phyloP scores from a whole-genome alignment of 2,113 vertebrate genomes.

The Apistogramma diplotaenia region DNA sequence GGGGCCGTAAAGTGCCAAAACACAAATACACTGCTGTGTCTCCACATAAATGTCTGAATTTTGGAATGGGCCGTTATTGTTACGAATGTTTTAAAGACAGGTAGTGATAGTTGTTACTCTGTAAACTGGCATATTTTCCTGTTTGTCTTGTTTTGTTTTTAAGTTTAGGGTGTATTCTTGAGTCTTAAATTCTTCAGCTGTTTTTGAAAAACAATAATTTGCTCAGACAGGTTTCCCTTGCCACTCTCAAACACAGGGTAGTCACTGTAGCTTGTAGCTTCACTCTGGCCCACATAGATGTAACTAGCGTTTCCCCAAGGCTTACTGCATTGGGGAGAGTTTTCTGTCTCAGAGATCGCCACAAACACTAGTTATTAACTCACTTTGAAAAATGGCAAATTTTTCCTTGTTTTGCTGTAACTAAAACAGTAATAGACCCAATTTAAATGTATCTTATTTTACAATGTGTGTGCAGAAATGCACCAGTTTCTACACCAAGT shows the following conservation, averaged over 20 bases:
- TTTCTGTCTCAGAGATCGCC: neutral
- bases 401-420: neutral
- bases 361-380: neutral
- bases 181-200: neutral
- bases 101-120: neutral
- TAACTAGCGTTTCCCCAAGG: neutral
- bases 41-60: neutral
- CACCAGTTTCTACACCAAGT: no score
- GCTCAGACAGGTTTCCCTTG: neutral
- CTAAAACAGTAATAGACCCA: neutral
- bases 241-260: neutral
- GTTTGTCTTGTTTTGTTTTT: neutral
- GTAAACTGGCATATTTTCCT: neutral
- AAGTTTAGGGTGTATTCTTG: neutral
- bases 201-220: neutral
- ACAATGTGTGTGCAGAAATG: no score
- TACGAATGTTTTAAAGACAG: neutral
- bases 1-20: constrained; percentile 17
- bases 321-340: neutral
- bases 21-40: neutral
- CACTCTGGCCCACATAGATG: neutral
- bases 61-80: neutral
- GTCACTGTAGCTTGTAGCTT: neutral
- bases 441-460: neutral
- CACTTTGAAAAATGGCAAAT: neutral